phyloP scores from a whole-genome alignment of 2,888 invertebrate genomes.

The Parasteatoda lunata region DNA sequence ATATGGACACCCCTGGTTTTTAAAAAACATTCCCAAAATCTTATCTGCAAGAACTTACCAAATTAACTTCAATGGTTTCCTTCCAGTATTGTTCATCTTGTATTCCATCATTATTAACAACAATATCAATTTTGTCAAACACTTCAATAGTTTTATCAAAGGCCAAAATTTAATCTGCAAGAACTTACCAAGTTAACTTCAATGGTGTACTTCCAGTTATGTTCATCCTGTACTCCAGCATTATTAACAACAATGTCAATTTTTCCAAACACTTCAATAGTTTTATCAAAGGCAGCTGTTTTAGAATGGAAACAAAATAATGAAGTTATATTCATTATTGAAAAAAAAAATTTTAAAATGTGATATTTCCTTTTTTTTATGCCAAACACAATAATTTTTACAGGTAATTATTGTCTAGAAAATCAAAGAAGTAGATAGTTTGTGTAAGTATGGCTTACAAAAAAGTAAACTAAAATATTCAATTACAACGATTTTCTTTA shows the following conservation, averaged over 20 bases:
- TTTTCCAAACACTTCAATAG: conserved; percentile 20
- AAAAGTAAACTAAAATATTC: no score
- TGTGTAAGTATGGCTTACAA: no score
- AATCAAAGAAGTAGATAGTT: no score
- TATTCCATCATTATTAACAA: conserved; percentile 52
- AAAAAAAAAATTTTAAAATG: no score
- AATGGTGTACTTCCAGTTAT: conserved; percentile 34
- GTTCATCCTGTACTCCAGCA: conserved; percentile 42
- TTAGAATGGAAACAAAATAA: neutral
- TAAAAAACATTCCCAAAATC: no score
- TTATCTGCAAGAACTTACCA: conserved; percentile 20
- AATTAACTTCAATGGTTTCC: conserved; percentile 31
- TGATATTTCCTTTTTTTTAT: no score
- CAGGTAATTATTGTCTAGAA: no score
- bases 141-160: conserved; percentile 21
- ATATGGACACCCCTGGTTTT: no score
- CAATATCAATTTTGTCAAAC: conserved; percentile 41
- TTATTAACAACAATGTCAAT: conserved; percentile 50
- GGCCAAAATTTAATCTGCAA: neutral
- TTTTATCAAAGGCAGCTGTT: conserved; percentile 35
- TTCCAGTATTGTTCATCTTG: conserved; percentile 38
- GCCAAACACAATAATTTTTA: no score
- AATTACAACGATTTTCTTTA: no score
- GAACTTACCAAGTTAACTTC: conserved; percentile 50
- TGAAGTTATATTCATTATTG: neutral